Percentiles rank a stretch among this genome's conserved stretches.
Evolutionary conservation across 2,888 invertebrate genomes (phyloP).

Genomic region (Beris chalybata): DNA sequence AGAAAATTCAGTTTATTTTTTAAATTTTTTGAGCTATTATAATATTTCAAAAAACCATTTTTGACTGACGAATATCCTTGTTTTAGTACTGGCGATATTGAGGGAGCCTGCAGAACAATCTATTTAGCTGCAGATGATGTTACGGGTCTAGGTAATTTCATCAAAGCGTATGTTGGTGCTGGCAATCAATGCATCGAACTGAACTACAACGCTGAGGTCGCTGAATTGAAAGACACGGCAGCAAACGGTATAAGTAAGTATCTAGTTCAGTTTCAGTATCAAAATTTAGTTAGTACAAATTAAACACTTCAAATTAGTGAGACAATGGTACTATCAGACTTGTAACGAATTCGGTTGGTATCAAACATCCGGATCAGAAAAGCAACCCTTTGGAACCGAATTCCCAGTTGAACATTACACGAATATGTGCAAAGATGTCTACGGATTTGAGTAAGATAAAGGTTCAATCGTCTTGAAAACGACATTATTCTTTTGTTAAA

Average conservation of each 20-base stretch:
- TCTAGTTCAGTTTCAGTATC: background rate
- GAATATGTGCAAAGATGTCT: conserved; percentile 48
- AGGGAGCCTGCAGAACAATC: conserved; percentile 11
- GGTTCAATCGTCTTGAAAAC: background rate
- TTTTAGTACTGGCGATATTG: conserved; percentile 23
- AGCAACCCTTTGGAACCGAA: conserved; percentile 60
- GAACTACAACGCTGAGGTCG: conserved; percentile 41
- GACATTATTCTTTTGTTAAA: background rate
- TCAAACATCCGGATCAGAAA: conserved; percentile 67
- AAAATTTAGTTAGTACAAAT: background rate
- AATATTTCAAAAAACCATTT: too few relatives aligned
- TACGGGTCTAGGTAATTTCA: conserved; percentile 46
- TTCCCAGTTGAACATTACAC: conserved; percentile 49
- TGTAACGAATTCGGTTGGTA: conserved; percentile 86
- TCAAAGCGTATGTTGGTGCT: conserved; percentile 38
- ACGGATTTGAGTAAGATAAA: conserved; percentile 37
- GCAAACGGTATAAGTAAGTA: conserved; percentile 13
- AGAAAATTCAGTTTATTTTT: too few relatives aligned
- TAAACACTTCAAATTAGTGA: conserved; percentile 55
- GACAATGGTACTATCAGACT: conserved; percentile 81
- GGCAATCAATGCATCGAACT: conserved; percentile 44
- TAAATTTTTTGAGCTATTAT: too few relatives aligned
- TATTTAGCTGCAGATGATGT: conserved; percentile 43
- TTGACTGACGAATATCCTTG: too few relatives aligned
- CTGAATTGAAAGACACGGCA: conserved; percentile 10